These are phyloP conservation scores for Zaprionus camerounensis DNA, from an alignment of 1,140 invertebrate species.

Conservation along the genomic window DNA sequence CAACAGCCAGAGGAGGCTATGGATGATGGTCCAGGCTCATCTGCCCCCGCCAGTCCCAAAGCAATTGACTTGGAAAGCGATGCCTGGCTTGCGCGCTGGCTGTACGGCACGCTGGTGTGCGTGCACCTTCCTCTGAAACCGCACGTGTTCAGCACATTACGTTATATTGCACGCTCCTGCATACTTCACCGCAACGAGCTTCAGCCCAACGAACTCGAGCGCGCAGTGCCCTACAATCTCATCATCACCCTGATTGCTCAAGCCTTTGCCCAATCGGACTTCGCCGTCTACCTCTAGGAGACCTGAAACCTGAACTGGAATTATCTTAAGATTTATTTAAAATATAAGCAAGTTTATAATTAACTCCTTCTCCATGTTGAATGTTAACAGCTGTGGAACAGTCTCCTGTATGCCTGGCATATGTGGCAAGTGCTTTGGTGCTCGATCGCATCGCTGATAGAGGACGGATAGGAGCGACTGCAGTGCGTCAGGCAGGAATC, in stretches of 20 bases:
- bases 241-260: conserved; percentile 68
- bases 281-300: conserved; percentile 53
- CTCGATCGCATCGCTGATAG: conserved; percentile 26
- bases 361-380: background rate
- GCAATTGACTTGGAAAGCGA: conserved; percentile 59
- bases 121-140: conserved; percentile 78
- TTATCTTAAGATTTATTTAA: background rate
- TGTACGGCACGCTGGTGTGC: conserved; percentile 72
- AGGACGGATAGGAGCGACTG: conserved; percentile 28
- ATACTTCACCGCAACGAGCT: conserved; percentile 61
- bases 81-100: conserved; percentile 74
- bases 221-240: conserved; percentile 77
- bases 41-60: conserved; percentile 1
- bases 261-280: conserved; percentile 71
- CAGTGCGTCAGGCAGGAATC: conserved; percentile 41
- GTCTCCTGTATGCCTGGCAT: conserved; percentile 59
- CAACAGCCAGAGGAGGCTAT: conserved; percentile 28
- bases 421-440: conserved; percentile 65
- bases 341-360: conserved; percentile 30
- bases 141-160: conserved; percentile 71
- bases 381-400: conserved; percentile 42
- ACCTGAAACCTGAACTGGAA: background rate
- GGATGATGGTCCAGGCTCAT: conserved; percentile 23
- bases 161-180: conserved; percentile 69
- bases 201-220: conserved; percentile 40